Base-by-base conservation (phyloP, 2,113 vertebrate species). In the Colaptes auratus region DNA sequence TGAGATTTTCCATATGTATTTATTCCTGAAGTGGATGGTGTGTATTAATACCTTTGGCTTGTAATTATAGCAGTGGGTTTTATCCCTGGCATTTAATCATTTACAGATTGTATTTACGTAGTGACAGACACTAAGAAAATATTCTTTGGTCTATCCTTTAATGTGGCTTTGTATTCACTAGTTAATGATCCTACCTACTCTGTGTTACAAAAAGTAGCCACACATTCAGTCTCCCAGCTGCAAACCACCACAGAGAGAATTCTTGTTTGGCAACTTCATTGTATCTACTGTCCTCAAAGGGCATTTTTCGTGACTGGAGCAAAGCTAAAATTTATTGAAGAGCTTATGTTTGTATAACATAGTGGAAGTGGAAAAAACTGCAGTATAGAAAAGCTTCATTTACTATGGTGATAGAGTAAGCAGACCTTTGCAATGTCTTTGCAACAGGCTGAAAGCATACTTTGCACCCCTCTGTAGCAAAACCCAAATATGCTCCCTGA, bases 11-110 rank as follows among this genome's bases (percentile, higher is more conserved):
- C 18, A 33, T 89, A 58, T 56, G 64, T 75, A 94, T 93, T 78
- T 96, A 95, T 95, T 94, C 80, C 75, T 90, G 58, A 56, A 85
- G 52, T 24, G 52, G 88, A 56, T 44, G 53, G 36, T 69, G 19
- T 76, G 23, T 82, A 77, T 88, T 95, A 86, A 35, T 87, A 73
- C 81, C 35, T 56, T 23, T 33, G 65, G 25, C 42, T 93, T 89
- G 31, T 85, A 94, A 95, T 94, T 90, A 84, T 71, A 86, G 77
- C 50, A 59, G 30, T 73, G 15, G 8, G 42, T 61, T 96, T 58
- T 78, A 75, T 88, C 74, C 15, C 36, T 89, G 70, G 46, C 35
- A 35, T 93, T 95, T 79, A 82, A 86, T 58, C 56, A 86, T 92
- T 64, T 80, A 44, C 55, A 89, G 14, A 56, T 91, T 23, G 55